Evolutionary conservation across 2,113 vertebrate genomes (phyloP).

Genomic region (Barnardius zonarius): DNA sequence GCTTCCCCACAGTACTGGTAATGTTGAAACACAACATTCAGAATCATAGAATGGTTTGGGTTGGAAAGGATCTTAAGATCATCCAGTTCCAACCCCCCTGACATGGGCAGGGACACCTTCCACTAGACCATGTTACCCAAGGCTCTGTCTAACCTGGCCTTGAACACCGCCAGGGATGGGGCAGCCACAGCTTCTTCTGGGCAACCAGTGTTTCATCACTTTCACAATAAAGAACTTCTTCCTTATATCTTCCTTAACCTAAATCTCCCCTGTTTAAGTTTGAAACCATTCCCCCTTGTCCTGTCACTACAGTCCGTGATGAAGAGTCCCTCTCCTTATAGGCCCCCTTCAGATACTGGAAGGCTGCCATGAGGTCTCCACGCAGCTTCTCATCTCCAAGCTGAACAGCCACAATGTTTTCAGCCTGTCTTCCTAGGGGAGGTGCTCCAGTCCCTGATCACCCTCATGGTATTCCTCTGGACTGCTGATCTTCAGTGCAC

Average conservation of each 20-base stretch:
- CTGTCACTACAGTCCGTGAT: neutral
- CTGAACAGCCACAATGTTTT: neutral
- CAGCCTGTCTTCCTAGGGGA: neutral
- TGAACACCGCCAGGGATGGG: neutral
- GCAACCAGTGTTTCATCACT: neutral
- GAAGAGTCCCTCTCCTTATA: neutral
- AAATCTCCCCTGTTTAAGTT: neutral
- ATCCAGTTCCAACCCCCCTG: neutral
- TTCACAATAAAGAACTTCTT: neutral
- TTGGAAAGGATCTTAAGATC: neutral
- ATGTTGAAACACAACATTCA: neutral
- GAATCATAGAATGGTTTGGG: neutral
- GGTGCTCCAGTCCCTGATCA: neutral
- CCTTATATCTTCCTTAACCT: neutral
- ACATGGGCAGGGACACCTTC: neutral
- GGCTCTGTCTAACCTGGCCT: neutral
- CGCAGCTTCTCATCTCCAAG: neutral
- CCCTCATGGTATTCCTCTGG: neutral
- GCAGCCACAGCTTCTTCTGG: neutral
- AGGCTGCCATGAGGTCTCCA: neutral
- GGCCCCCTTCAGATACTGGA: neutral
- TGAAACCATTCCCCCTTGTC: neutral
- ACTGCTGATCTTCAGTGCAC: neutral
- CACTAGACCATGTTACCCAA: neutral
- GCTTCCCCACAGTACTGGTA: neutral